Evolutionary conservation across 2,888 invertebrate genomes (phyloP).

Genomic region (Mechanitis messenoides): DNA sequence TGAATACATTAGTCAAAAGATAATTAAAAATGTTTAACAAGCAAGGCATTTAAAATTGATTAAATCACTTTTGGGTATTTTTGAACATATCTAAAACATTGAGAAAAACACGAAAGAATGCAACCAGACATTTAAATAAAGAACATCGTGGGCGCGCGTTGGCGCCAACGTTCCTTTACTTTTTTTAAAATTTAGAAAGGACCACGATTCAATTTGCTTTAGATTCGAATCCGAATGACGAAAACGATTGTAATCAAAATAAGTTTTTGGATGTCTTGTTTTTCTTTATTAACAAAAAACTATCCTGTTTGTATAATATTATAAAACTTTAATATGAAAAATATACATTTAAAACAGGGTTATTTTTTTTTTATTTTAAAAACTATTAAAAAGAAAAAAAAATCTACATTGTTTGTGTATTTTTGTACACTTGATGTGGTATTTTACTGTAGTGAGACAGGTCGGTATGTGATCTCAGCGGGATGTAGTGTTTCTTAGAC

Average conservation of each 20-base stretch:
- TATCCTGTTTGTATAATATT: not conserved
- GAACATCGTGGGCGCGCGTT: conserved; percentile 63
- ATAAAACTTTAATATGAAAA: not conserved
- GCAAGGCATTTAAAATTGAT: conserved; percentile 2
- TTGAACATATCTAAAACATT: conserved; percentile 25
- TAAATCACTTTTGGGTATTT: conserved; percentile 5
- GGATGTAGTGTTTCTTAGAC: conserved; percentile 55
- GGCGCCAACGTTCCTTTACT: conserved; percentile 71
- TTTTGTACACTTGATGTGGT: conserved; percentile 34
- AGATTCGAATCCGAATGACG: conserved; percentile 42
- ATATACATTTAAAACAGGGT: not conserved
- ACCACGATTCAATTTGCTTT: conserved; percentile 64
- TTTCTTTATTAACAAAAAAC: conserved; percentile 8
- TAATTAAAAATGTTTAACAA: not conserved
- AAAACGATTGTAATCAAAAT: conserved; percentile 23
- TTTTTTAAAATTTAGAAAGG: conserved; percentile 55
- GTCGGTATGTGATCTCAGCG: conserved; percentile 46
- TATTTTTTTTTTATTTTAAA: not conserved
- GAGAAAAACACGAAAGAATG: conserved; percentile 48
- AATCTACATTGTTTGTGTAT: not conserved
- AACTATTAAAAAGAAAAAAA: not conserved
- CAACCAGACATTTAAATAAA: conserved; percentile 63
- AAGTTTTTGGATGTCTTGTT: conserved; percentile 16
- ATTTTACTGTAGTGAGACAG: conserved; percentile 44
- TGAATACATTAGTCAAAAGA: too few relatives aligned